phyloP scores from a whole-genome alignment of 2,797 vertebrate species.

The Nothura maculosa region DNA sequence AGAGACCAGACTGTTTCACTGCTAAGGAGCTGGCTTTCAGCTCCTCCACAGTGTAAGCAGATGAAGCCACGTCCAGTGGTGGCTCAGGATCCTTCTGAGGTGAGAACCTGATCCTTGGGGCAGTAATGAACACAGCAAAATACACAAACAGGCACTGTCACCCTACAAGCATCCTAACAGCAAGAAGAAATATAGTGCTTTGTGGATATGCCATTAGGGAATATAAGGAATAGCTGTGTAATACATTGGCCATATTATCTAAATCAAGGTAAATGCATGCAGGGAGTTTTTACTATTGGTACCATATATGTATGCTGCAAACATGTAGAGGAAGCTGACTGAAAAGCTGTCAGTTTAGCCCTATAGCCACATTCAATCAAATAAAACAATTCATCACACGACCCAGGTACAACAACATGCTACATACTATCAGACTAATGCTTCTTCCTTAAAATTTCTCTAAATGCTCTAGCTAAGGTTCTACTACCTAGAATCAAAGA shows the following conservation, averaged over 20 bases:
- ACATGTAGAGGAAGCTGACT: background rate
- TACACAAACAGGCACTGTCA: background rate
- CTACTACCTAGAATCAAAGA: conserved; percentile 30
- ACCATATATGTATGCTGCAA: background rate
- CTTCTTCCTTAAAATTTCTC: conserved; percentile 27
- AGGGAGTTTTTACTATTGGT: background rate
- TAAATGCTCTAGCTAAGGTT: background rate
- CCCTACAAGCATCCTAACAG: background rate
- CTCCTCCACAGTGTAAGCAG: background rate
- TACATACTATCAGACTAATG: background rate
- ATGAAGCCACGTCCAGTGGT: background rate
- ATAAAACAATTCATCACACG: background rate
- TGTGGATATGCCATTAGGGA: background rate
- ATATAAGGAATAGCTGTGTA: background rate
- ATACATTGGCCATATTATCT: background rate
- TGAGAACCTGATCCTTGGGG: background rate
- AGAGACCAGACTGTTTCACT: background rate
- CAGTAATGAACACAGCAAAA: background rate
- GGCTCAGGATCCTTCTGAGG: background rate
- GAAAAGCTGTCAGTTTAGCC: background rate
- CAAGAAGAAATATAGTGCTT: background rate
- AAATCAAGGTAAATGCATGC: background rate
- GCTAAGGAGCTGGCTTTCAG: background rate
- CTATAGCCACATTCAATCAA: background rate
- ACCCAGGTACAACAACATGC: background rate